phyloP scores from a whole-genome alignment of 2,888 invertebrate species.

The Rhodophaea formosa region DNA sequence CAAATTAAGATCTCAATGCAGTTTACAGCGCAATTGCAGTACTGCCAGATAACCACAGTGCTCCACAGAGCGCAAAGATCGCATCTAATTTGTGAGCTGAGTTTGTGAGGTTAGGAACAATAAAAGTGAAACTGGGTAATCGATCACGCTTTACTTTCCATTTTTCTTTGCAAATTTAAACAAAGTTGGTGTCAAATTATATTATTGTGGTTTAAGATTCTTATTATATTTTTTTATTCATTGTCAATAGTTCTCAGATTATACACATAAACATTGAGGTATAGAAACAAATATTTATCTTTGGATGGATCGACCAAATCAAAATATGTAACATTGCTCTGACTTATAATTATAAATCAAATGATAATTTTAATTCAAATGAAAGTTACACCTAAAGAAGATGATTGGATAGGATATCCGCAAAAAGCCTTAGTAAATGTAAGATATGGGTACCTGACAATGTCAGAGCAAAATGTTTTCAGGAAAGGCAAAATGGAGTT shows the following conservation, averaged over 20 bases:
- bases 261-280: no score
- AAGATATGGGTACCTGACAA: no score
- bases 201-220: neutral
- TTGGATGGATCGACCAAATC: no score
- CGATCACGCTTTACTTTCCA: conserved; percentile 72
- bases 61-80: conserved; percentile 13
- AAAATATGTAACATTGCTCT: no score
- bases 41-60: neutral
- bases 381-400: no score
- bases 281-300: no score
- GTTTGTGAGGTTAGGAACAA: conserved; percentile 49
- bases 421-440: no score
- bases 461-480: no score
- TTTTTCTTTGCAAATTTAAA: conserved; percentile 36
- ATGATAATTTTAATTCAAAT: no score
- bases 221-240: neutral
- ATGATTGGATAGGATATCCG: no score
- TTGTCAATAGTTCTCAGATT: neutral
- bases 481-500: no score
- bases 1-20: conserved; percentile 2
- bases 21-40: neutral
- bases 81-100: conserved; percentile 39
- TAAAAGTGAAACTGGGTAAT: conserved; percentile 70
- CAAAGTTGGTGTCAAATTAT: conserved; percentile 12
- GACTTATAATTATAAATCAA: no score